Conservation (phyloP, 2,797 vertebrate species). For the Gallirallus australis region DNA sequence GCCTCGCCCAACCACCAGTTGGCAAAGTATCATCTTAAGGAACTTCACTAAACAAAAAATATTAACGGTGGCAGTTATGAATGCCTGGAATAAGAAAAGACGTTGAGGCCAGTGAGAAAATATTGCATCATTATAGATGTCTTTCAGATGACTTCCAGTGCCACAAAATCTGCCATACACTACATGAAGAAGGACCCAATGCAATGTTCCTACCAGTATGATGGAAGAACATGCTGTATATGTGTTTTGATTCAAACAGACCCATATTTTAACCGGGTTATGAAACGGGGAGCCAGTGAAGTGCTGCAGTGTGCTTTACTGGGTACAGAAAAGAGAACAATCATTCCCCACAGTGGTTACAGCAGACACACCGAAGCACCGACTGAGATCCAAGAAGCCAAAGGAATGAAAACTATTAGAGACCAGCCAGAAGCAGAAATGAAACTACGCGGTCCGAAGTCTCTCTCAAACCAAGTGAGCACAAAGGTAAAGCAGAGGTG, state of each 20-base stretch:
- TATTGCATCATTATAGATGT: neutral
- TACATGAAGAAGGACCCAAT: neutral
- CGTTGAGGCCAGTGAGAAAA: neutral
- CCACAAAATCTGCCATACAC: neutral
- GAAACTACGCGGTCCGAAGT: conserved; percentile 16
- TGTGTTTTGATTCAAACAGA: neutral
- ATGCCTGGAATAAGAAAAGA: neutral
- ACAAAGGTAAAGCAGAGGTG: conserved; percentile 20
- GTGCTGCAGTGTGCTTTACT: neutral
- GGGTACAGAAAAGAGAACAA: neutral
- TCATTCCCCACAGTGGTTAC: neutral
- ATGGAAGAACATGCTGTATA: neutral
- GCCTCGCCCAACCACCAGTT: neutral
- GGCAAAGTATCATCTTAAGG: neutral
- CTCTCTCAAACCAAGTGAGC: neutral
- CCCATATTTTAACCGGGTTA: neutral
- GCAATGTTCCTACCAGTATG: neutral
- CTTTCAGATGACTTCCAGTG: neutral
- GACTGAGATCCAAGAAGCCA: neutral
- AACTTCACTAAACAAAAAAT: neutral
- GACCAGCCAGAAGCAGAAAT: conserved; percentile 2
- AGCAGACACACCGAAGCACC: neutral
- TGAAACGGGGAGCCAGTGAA: neutral
- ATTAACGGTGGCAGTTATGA: neutral
- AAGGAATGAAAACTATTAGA: conserved; percentile 25